phyloP scores from a whole-genome alignment of 2,113 vertebrate species.

The Oostethus manadensis region DNA sequence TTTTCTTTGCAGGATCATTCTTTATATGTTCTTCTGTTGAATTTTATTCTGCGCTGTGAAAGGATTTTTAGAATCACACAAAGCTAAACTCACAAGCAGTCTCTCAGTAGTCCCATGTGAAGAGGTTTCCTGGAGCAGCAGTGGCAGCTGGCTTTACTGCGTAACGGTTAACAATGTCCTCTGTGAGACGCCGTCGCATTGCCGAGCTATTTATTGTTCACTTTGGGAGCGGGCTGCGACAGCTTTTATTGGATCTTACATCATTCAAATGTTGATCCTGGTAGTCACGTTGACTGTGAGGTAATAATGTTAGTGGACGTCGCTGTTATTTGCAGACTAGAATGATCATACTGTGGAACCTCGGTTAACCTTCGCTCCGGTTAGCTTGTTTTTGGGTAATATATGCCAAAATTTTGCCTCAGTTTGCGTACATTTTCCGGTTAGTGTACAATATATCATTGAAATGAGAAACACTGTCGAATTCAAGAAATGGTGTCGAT shows the following conservation, averaged over 20 bases:
- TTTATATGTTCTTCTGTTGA: neutral
- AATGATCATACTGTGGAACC: too few relatives aligned
- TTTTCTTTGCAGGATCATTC: neutral
- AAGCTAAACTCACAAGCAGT: neutral
- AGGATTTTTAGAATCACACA: neutral
- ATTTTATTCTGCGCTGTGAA: neutral
- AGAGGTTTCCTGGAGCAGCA: neutral
- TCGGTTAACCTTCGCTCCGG: too few relatives aligned
- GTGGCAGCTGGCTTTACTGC: constrained; percentile 9
- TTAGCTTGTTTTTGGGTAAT: too few relatives aligned
- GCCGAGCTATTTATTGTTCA: neutral
- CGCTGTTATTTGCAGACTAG: too few relatives aligned
- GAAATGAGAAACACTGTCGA: too few relatives aligned
- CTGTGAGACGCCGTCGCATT: constrained; percentile 19
- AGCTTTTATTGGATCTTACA: neutral
- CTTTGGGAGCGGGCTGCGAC: constrained; percentile 11
- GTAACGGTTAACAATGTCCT: constrained; percentile 35
- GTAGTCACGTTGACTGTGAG: neutral
- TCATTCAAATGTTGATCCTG: neutral
- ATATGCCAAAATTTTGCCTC: too few relatives aligned
- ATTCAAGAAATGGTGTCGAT: too few relatives aligned
- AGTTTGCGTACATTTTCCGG: too few relatives aligned
- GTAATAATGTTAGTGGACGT: neutral
- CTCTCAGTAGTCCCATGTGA: neutral
- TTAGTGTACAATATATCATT: too few relatives aligned